Base-by-base conservation (phyloP, 1,140 invertebrate genomes). In the Drosophila obscura region DNA sequence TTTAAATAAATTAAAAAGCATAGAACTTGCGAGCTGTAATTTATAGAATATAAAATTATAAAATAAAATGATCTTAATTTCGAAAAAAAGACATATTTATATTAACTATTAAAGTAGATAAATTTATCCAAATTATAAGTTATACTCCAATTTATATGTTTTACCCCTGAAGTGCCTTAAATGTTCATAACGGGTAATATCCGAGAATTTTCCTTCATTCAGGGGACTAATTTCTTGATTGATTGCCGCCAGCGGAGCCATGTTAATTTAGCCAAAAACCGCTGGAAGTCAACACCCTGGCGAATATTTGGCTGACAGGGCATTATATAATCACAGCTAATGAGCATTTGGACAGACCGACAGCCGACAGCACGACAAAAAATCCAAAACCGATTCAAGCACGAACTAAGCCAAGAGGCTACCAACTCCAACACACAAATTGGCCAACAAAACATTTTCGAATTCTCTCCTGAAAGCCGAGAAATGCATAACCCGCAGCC, bases 271-370 rank as follows among this genome's bases (percentile, higher is more conserved):
- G 7, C 50, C 19, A 11, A 26, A 46, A 31, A 35, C 61, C 58
- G 66, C 65, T 74, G 73, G 56, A 73, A 84, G 80, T 83, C 80
- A 83, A 80, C 59, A 76, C 76, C 59, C 77, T 74, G 67, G n/a
- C 78, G 49, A 77, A 76, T 69, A 59, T 87, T 78, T 62, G 43
- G 15, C 51, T 39, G 9, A 48, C 28, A 46, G 50, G 19, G 62
- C 58, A 64, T 87, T 87, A 81, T 77, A 81, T 84, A 84, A 84
- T 87, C 64, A 61, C 51, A 55, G 60, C 61, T 84, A 77, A 83
- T 84, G 62, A 77, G 69, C 53, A 39, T 39, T 39, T 45, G 41
- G 45, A 57, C 35, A 44, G 57, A 50, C 51, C 35, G 58, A 46
- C 39, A 45, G 44, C 15, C 19, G 22, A 45, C 55, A 59, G 53